These are phyloP conservation scores for Gymnothorax reevesii DNA, from an alignment of 2,797 vertebrate species.

Conservation along the genomic window DNA sequence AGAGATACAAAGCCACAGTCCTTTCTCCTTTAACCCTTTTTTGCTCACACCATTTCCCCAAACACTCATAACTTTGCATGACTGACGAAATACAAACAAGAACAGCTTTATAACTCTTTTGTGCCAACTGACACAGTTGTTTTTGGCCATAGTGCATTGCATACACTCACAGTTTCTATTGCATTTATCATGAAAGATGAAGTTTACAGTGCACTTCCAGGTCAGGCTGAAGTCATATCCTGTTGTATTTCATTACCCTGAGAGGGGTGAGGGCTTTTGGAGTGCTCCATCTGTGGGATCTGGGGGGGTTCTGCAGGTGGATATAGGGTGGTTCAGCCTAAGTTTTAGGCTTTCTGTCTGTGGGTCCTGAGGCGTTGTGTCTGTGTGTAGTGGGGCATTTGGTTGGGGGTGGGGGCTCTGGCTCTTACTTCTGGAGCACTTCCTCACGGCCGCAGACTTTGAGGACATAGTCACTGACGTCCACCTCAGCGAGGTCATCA, in stretches of 20 bases:
- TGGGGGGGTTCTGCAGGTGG: too few species aligned
- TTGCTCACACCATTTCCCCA: conserved; percentile 5
- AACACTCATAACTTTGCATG: conserved; percentile 17
- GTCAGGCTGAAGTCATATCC: too few species aligned
- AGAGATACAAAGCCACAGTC: neutral
- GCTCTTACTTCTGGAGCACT: conserved; percentile 93
- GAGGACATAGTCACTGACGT: conserved; percentile 91
- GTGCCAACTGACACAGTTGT: neutral
- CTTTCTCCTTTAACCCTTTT: conserved; percentile 28
- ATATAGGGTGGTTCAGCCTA: too few species aligned
- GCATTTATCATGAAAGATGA: too few species aligned
- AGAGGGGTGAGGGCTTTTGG: too few species aligned
- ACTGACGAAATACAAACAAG: conserved; percentile 35
- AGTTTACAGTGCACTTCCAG: too few species aligned
- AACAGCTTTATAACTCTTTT: conserved; percentile 7
- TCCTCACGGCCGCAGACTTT: conserved; percentile 96
- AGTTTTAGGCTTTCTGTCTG: neutral
- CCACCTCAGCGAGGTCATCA: conserved; percentile 92
- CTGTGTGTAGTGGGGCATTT: neutral
- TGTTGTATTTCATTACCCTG: too few species aligned
- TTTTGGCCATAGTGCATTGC: too few species aligned
- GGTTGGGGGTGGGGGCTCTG: neutral
- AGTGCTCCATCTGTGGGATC: too few species aligned
- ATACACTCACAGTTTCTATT: too few species aligned
- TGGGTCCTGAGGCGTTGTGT: neutral